Base-by-base conservation (phyloP, 1,140 invertebrate species). In the Drosophila biarmipes region DNA sequence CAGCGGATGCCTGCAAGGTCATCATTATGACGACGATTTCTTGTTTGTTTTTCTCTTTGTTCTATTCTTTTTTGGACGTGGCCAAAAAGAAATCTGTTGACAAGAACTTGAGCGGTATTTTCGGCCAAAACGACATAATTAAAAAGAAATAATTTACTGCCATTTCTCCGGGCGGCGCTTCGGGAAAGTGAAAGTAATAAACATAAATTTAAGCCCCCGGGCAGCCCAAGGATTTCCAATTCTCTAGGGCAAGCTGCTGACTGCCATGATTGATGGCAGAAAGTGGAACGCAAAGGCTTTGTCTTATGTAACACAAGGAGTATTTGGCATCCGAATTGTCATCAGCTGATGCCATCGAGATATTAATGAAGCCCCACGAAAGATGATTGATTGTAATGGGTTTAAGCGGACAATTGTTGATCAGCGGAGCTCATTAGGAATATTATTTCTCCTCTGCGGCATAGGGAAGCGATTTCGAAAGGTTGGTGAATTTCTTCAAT, bases 121-220 rank as follows among this genome's bases (percentile, higher is more conserved):
- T 64, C 45, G 31, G 35, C 14, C 52, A 87, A 63, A 89, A 82
- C 75, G 82, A 78, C 82, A 86, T 86, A 86, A 86, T 86, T 87
- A 86, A 87, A 87, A 67, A 56, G 59, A 87, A 62, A 82, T 86
- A 78, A 86, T 86, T 86, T 87, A 85, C 42, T 69, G 52, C 29
- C 48, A 27, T 72, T 51, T 62, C 66, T 38, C 31, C 27, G 19
- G 24, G n/a, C 19, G 35, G 17, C 35, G 29, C 45, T 57, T 29
- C 19, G 14, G 27, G 14, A 38, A 71, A 56, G 63, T 71, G 58
- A 62, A 64, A 46, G 43, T 63, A 81, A 87, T 87, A 75, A 81
- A 71, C 82, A 87, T 87, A 87, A 86, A 86, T 86, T 78, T 57
- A 71, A 59, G 55, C 34, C 29, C n/a, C 15, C n/a, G 48, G 40